A percentile compares a stretch with the other conserved stretches of the same genome.
Evolutionary conservation across 2,113 vertebrate species (phyloP).

Genomic region (Otolemur garnettii): DNA sequence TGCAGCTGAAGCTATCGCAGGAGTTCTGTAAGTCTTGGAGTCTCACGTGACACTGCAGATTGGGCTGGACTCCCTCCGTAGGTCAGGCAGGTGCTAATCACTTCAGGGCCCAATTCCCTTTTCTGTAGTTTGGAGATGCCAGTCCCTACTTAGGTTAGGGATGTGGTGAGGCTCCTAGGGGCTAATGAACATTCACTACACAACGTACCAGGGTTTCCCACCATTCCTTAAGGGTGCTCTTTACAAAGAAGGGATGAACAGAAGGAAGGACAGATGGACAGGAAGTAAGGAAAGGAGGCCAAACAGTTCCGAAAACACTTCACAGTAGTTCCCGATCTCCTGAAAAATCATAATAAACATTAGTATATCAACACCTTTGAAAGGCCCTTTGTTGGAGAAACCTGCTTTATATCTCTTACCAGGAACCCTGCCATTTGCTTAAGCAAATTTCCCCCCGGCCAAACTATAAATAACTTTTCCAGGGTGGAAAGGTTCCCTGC

Average conservation of each 20-base stretch:
- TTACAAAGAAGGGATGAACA: background rate
- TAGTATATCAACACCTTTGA: background rate
- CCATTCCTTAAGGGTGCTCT: background rate
- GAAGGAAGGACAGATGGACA: background rate
- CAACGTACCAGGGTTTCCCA: background rate
- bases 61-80: background rate
- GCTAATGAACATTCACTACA: background rate
- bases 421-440: background rate
- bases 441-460: background rate
- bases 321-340: background rate
- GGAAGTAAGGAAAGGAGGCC: background rate
- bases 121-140: background rate
- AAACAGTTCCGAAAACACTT: constrained; percentile 1
- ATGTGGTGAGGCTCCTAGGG: background rate
- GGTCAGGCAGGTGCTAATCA: background rate
- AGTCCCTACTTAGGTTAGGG: background rate
- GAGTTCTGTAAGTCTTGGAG: background rate
- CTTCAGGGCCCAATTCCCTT: background rate
- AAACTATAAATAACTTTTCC: background rate
- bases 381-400: background rate
- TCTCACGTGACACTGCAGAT: no score
- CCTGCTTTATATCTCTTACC: background rate
- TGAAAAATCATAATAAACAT: background rate
- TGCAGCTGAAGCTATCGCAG: background rate
- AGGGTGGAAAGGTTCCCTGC: background rate